Evolutionary conservation across 2,113 vertebrate genomes (phyloP), one percentile per base, ranked within the genome.

Genomic region (Epinephelus moara): DNA sequence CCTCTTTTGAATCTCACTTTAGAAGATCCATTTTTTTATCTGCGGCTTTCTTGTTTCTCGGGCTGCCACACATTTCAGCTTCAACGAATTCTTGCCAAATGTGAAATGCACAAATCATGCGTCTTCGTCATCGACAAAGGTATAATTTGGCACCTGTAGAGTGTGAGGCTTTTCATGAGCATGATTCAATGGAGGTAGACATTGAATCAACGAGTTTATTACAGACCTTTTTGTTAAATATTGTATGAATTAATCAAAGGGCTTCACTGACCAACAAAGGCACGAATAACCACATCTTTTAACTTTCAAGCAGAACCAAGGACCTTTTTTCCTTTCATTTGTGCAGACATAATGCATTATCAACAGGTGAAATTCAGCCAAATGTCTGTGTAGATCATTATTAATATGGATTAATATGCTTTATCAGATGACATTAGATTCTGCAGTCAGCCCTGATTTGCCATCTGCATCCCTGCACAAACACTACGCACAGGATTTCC

Each of bases 1-100:
- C 23, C 56, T 89, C 68, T 49, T 85, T 85, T 90, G 74, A 83
- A 80, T 85, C 49, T 73, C 81, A 78, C 70, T 77, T 84, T 53
- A 62, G 57, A 72, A 61, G 23, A 77, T 68, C 17, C 18, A 12
- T 62, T 45, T 61, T 63, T 62, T 57, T 19, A 23, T 71, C 19
- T 59, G 49, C 23, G 19, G 63, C 79, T 77, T 85, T 75, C 60
- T 70, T 71, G 45, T 81, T 84, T 67, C 50, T 70, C 19, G 13
- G 2, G 19, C 75, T 78, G 75, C 59, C 47, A 68, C 25, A 42
- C 6, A 53, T 80, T 89, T 88, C 0, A 47, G 9, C 68, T 37
- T 74, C 37, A 8, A 70, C 53, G 64, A 80, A 85, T 85, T 70
- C 45, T 63, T 81, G 40, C 52, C 61, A 84, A 79, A 84, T 78